Evolutionary conservation across 2,888 invertebrate genomes (phyloP), one percentile per base, ranked within the genome.

Genomic region (Nymphalis urticae): DNA sequence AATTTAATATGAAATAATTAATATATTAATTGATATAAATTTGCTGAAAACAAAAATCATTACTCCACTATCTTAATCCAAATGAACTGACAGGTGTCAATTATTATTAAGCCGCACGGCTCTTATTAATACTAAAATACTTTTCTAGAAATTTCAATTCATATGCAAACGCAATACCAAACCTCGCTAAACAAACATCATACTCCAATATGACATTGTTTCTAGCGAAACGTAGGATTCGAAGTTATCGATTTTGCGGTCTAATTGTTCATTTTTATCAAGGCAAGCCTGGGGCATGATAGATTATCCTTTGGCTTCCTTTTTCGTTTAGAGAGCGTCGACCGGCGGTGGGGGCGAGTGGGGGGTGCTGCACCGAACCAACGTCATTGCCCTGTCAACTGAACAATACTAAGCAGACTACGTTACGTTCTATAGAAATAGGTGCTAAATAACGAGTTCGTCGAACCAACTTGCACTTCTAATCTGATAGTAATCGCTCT

Each of bases 331-430:
- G 89, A 87, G 90, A 89, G 89, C 91, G 91, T 90, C 90, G 90
- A 91, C 90, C 92, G 90, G 80, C 86, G 88, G 86, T 84, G 85
- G 84, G 81, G 83, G 85, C 85, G 86, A 84, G 66, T 76, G 82
- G 84, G 81, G 77, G 79, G 36, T 80, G 80, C 71, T 76, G 81
- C 80, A 82, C 82, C 83, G 84, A 88, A 82, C 82, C 83, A 84
- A 88, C 91, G 90, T 92, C 91, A 91, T 90, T 90, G 91, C 90
- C 91, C 91, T 89, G 90, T 91, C 91, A 92, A 90, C 90, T 87
- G 87, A 88, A 91, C 91, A 90, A 89, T 89, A 90, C 89, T 89
- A 85, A 89, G 88, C 89, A 90, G 89, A 86, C 89, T 86, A 88
- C 84, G 85, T 88, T 86, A 89, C 87, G 84, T 88, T 82, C 80